Percentiles rank a stretch among this genome's conserved stretches.
Evolutionary conservation across 1,140 invertebrate species (phyloP).

Genomic region (Tachypleus tridentatus): DNA sequence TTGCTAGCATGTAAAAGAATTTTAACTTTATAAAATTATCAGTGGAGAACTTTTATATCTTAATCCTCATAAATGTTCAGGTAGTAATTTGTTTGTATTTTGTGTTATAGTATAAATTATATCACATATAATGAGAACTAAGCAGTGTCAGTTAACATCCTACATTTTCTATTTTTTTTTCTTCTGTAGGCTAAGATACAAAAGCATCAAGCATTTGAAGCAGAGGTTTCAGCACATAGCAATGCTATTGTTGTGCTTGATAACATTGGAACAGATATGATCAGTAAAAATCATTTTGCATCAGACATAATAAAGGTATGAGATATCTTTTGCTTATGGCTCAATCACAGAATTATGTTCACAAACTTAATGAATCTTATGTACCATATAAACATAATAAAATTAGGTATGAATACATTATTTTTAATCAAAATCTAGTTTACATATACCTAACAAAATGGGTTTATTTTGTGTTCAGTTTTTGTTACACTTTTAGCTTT

Average conservation of each 20-base stretch:
- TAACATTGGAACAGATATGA: conserved; percentile 95
- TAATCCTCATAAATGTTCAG: neutral
- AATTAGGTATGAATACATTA: too few relatives aligned
- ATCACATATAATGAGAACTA: too few relatives aligned
- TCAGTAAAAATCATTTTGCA: conserved; percentile 87
- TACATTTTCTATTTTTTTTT: conserved; percentile 4
- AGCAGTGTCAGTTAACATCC: too few relatives aligned
- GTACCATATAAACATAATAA: too few relatives aligned
- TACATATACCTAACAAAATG: too few relatives aligned
- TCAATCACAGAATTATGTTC: too few relatives aligned
- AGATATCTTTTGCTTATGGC: neutral
- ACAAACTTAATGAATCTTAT: too few relatives aligned
- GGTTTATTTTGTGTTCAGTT: too few relatives aligned
- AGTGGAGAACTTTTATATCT: neutral
- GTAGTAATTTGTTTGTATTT: too few relatives aligned
- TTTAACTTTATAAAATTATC: neutral
- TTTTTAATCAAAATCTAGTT: too few relatives aligned
- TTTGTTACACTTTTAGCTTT: too few relatives aligned
- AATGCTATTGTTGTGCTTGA: conserved; percentile 94
- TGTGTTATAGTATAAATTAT: too few relatives aligned
- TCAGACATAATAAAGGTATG: conserved; percentile 62
- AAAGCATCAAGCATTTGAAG: conserved; percentile 99
- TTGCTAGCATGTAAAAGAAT: neutral
- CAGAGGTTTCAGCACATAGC: conserved; percentile 94
- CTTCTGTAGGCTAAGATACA: conserved; percentile 88